Conservation (phyloP, 2,797 vertebrate species). For the Ptychobarbus kaznakovi region DNA sequence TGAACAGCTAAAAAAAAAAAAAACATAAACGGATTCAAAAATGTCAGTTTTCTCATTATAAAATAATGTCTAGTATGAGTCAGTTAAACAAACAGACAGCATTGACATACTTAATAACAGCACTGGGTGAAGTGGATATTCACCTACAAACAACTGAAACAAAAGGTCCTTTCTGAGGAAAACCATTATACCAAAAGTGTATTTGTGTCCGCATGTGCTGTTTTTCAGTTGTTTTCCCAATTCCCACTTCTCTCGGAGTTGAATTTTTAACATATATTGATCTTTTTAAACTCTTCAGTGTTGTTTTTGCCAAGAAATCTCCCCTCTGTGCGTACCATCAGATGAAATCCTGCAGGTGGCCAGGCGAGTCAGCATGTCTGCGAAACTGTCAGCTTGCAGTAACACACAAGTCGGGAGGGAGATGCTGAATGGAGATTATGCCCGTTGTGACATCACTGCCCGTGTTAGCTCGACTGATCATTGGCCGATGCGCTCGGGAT, state of each 20-base stretch:
- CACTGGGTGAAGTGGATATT: background rate
- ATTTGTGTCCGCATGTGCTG: background rate
- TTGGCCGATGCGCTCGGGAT: constrained; percentile 26
- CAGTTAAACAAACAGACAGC: background rate
- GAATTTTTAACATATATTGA: background rate
- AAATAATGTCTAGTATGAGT: background rate
- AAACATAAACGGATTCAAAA: too few relatives aligned
- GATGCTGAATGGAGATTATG: constrained; percentile 34
- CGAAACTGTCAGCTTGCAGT: background rate
- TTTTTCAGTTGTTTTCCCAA: background rate
- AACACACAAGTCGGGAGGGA: background rate
- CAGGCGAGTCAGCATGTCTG: constrained; percentile 19
- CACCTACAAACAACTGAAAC: background rate
- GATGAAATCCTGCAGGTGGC: background rate
- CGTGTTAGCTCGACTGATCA: constrained; percentile 26
- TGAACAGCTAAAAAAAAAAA: background rate
- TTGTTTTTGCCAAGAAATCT: background rate
- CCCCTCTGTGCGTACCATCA: background rate
- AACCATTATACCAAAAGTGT: background rate
- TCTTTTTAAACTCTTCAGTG: background rate
- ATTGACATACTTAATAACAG: background rate
- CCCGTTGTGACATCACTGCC: background rate
- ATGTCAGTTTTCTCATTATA: too few relatives aligned
- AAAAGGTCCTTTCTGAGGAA: background rate
- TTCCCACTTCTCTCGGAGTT: background rate